Conservation (phyloP, 2,888 invertebrate species). For the Dicyrtoma fusca region DNA sequence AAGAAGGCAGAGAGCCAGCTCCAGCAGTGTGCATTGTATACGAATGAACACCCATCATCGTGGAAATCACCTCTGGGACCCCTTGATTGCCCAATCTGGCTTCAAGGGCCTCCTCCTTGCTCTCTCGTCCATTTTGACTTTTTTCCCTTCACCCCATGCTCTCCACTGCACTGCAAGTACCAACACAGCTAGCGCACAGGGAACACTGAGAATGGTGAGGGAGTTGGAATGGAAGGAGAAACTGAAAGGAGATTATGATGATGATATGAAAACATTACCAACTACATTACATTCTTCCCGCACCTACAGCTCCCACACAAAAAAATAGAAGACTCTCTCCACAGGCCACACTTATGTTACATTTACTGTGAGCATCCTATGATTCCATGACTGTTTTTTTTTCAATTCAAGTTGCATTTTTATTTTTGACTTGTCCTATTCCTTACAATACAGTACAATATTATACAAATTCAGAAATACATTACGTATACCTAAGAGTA, state of each 20-base stretch:
- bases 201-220: background rate
- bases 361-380: no score
- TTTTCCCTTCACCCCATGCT: constrained; percentile 20
- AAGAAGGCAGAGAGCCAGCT: no score
- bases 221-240: no score
- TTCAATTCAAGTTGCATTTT: no score
- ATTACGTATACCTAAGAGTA: no score
- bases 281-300: constrained; percentile 27
- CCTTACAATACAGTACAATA: no score
- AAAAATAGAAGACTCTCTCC: background rate
- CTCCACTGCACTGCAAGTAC: background rate
- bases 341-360: background rate
- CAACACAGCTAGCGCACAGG: constrained; percentile 8
- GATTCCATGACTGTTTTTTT: no score
- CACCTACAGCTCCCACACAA: constrained; percentile 9
- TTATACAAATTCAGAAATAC: no score
- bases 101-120: constrained; percentile 45
- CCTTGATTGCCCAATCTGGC: constrained; percentile 48
- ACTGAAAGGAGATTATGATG: constrained; percentile 21
- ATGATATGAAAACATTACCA: constrained; percentile 30
- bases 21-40: constrained; percentile 1
- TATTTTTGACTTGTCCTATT: no score
- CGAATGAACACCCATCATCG: constrained; percentile 43
- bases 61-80: constrained; percentile 36
- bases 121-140: constrained; percentile 44